Evolutionary conservation across 2,888 invertebrate species (phyloP).

Genomic region (Litoditis marina): DNA sequence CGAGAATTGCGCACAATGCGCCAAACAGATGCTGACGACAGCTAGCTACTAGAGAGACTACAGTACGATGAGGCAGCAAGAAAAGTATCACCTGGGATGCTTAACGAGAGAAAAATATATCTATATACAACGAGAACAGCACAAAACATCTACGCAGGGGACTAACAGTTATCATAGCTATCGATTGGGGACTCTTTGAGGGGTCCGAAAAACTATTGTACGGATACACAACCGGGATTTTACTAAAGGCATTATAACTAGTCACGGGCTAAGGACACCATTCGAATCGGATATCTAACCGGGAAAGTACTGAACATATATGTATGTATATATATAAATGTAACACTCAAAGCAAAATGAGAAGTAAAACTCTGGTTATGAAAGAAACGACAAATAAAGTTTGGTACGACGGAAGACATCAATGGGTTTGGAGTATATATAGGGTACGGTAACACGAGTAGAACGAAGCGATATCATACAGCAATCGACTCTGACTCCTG

Average conservation of each 20-base stretch:
- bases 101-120: neutral
- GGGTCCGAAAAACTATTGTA: neutral
- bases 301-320: conserved; percentile 2
- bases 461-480: neutral
- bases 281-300: conserved; percentile 2
- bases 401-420: neutral
- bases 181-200: neutral
- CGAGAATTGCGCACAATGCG: no score
- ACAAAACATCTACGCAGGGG: neutral
- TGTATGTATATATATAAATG: neutral
- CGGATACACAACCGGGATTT: neutral
- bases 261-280: neutral
- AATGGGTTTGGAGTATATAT: neutral
- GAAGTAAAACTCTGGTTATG: neutral
- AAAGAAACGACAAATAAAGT: neutral
- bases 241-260: neutral
- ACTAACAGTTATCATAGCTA: neutral
- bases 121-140: neutral
- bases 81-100: neutral
- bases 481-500: no score
- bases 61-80: neutral
- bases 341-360: neutral
- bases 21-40: no score
- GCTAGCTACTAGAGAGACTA: neutral
- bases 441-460: neutral